A percentile compares a stretch with the other conserved stretches of the same genome.
Conservation (phyloP, 2,888 invertebrate species). For the Xanthorhoe designata region DNA sequence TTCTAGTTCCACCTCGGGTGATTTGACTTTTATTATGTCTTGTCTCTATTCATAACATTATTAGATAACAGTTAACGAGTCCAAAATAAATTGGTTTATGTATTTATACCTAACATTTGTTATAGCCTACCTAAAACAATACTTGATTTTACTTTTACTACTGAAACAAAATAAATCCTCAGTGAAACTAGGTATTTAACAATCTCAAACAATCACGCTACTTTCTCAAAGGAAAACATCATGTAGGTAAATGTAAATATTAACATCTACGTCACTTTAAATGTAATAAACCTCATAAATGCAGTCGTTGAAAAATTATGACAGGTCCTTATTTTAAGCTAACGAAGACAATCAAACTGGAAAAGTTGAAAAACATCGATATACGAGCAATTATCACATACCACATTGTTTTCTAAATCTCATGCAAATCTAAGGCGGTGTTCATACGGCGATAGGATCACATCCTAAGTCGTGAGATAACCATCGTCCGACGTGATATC, state of each 20-base stretch:
- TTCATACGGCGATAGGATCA: constrained; percentile 36
- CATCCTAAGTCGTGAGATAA: constrained; percentile 44
- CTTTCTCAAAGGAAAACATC: too few species aligned
- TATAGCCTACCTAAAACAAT: neutral
- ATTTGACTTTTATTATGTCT: constrained; percentile 23
- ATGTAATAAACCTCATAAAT: neutral
- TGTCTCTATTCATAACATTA: too few species aligned
- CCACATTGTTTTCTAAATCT: neutral
- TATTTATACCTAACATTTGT: neutral
- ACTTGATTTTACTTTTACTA: neutral
- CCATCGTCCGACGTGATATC: constrained; percentile 52
- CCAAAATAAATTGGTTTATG: constrained; percentile 6
- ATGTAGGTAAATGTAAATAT: too few species aligned
- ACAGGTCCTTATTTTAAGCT: neutral
- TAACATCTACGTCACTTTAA: too few species aligned
- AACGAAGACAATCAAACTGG: too few species aligned
- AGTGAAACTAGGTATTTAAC: neutral
- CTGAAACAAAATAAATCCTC: too few species aligned
- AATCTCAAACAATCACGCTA: neutral
- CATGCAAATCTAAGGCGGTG: constrained; percentile 15
- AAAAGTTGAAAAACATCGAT: neutral
- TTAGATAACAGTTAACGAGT: constrained; percentile 12
- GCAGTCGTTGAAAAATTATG: neutral
- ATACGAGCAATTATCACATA: neutral
- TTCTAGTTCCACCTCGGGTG: constrained; percentile 21